Conservation (phyloP, 2,113 vertebrate genomes). For the Melanerpes aurifrons region DNA sequence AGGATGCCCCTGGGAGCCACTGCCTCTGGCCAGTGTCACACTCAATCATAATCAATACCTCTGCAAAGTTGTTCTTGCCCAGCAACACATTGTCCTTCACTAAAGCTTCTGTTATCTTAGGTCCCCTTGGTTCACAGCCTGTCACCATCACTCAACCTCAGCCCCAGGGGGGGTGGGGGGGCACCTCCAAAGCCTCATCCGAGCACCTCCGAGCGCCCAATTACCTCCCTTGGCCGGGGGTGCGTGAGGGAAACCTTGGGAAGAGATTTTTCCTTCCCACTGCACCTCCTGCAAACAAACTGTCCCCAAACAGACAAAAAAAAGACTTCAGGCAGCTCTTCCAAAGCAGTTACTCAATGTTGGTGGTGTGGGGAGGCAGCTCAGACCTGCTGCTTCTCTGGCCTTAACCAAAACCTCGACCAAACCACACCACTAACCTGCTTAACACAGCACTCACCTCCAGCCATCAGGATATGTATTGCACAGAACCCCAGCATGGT, state of each 20-base stretch:
- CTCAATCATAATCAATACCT: neutral
- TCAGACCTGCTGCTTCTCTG: neutral
- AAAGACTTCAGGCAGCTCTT: neutral
- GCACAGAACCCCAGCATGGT: too few relatives aligned
- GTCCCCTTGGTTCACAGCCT: neutral
- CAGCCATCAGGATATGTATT: fast-evolving
- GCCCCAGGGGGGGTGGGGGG: neutral
- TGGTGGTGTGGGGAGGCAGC: neutral
- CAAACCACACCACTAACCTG: neutral
- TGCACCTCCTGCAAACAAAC: neutral
- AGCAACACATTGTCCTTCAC: fast-evolving
- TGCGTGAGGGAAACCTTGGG: neutral
- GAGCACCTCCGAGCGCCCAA: too few relatives aligned
- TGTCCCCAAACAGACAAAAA: fast-evolving
- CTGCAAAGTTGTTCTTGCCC: neutral
- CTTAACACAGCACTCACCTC: neutral
- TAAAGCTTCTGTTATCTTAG: neutral
- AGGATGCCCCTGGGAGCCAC: neutral
- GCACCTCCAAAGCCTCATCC: neutral
- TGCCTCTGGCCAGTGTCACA: neutral
- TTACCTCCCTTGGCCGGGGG: fast-evolving
- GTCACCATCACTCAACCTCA: neutral
- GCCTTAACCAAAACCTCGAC: too few relatives aligned
- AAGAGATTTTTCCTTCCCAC: neutral
- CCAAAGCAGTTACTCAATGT: neutral